Evolutionary conservation across 2,888 invertebrate species (phyloP), one percentile per base, ranked within the genome.

Genomic region (Pimpla rufipes): DNA sequence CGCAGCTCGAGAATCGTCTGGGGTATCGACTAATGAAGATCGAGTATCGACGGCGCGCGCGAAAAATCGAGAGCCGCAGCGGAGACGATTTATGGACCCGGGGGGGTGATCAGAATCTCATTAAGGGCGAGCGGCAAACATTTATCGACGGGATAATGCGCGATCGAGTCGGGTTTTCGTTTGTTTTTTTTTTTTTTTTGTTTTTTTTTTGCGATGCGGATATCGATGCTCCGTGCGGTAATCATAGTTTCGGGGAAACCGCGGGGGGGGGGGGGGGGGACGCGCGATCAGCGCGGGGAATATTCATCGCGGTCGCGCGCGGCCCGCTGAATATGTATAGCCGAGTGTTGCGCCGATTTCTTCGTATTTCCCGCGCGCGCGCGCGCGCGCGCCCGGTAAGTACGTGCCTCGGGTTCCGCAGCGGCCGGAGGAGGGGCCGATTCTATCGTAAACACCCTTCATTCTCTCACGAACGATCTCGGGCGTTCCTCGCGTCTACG

Each of bases 401-500:
- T 70, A 85, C 87, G 85, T 79, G 85, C 71, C 35, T 40, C 67
- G 86, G 80, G 64, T 85, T 82, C 79, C 80, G 77, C 80, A 85
- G 80, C 73, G 79, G 80, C 76, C 74, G 57, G 80, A 79, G 70
- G 57, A 55, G 13, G 23, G 21, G 35, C 70, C 77, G 81, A 81
- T 81, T 81, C 71, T 74, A 78, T 82, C 74, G 78, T 64, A 52
- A 52, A 71, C 55, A 55, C 55, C 55, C 83, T 84, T 86, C 87
- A 85, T 89, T 87, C 86, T 85, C 87, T 87, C 88, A 85, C 89
- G 86, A 83, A 68, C 85, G 85, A 87, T 88, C 86, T 85, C 86
- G 81, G 78, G 79, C 86, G 77, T 84, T 84, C 77, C 73, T 64
- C 35, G 55, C 29, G 75, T 71, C 84, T 64, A 83, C 84, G 74